Evolutionary conservation across 2,888 invertebrate species (phyloP).

Genomic region (Piscicola geometra): DNA sequence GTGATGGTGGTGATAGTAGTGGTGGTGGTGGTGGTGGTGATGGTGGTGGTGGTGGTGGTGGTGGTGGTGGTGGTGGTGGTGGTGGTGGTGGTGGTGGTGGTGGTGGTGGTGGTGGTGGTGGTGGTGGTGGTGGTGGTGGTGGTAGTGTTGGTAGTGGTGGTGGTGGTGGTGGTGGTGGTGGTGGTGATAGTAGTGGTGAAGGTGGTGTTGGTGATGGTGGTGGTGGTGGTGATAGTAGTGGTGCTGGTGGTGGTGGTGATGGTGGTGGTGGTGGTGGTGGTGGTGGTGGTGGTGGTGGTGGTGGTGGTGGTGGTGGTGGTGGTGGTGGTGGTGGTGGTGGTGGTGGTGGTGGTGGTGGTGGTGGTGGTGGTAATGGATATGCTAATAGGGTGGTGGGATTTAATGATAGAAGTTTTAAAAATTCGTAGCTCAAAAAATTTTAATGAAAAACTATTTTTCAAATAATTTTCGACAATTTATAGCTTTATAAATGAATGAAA

Average conservation of each 20-base stretch:
- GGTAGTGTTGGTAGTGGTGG: no score
- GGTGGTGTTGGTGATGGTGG: no score
- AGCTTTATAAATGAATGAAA: no score
- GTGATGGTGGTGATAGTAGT: constrained; percentile 4
- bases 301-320: constrained; percentile 27
- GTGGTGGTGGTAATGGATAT: constrained; percentile 18
- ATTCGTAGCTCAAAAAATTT: no score
- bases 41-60: neutral
- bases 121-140: constrained; percentile 12
- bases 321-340: constrained; percentile 29
- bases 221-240: constrained; percentile 28
- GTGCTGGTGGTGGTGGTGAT: constrained; percentile 27
- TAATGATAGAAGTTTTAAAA: no score
- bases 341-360: constrained; percentile 21
- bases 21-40: constrained; percentile 2
- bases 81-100: constrained; percentile 16
- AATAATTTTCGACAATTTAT: no score
- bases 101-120: constrained; percentile 22
- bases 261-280: constrained; percentile 6
- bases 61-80: neutral
- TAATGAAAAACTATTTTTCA: no score
- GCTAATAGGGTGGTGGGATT: neutral
- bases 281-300: constrained; percentile 5
- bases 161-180: neutral
- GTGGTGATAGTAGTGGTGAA: no score